phyloP scores from a whole-genome alignment of 2,113 vertebrate genomes.

The Macrotis lagotis region DNA sequence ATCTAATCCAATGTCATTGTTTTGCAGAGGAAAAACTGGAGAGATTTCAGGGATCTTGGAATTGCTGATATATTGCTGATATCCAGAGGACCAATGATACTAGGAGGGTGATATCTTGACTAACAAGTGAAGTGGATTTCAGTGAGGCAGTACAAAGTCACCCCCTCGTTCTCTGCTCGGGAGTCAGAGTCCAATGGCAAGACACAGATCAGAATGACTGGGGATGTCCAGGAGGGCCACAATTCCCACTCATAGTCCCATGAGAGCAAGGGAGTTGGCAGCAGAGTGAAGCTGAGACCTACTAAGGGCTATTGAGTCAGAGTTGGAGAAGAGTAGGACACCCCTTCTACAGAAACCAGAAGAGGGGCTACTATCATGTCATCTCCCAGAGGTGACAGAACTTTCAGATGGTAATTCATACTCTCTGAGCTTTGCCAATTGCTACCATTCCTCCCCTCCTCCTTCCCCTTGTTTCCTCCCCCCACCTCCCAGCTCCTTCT shows the following conservation, averaged over 20 bases:
- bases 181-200: not conserved
- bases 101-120: too few relatives aligned
- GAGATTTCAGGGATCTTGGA: too few relatives aligned
- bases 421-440: not conserved
- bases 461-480: too few relatives aligned
- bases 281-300: not conserved
- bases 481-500: not conserved
- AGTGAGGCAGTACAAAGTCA: too few relatives aligned
- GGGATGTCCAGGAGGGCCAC: not conserved
- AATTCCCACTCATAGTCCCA: not conserved
- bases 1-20: not conserved
- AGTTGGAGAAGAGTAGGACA: not conserved
- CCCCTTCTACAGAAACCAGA: not conserved
- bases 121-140: too few relatives aligned
- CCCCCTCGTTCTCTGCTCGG: not conserved
- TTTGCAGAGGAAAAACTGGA: not conserved
- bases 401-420: not conserved
- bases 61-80: too few relatives aligned
- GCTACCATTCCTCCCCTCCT: not conserved
- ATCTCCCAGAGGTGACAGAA: not conserved
- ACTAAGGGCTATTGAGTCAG: not conserved
- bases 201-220: not conserved
- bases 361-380: not conserved
- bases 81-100: too few relatives aligned
- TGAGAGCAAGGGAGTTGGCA: not conserved